Percentiles rank a stretch among this genome's conserved stretches.
Evolutionary conservation across 2,888 invertebrate species (phyloP).

Genomic region (Galerucella pusilla): DNA sequence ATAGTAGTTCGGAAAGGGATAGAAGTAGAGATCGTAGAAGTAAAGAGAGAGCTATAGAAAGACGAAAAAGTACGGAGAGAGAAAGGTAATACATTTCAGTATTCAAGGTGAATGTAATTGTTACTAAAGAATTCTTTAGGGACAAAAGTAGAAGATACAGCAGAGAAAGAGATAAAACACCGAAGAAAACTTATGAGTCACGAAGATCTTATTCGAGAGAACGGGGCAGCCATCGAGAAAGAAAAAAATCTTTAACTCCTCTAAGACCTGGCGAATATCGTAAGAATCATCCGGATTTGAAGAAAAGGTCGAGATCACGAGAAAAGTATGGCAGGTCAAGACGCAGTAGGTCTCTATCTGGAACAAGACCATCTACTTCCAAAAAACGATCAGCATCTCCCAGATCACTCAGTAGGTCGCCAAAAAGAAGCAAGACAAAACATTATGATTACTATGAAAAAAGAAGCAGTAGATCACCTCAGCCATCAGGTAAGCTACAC

Average conservation of each 20-base stretch:
- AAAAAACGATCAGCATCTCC: slow-evolving; percentile 4
- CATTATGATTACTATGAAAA: slow-evolving; percentile 8
- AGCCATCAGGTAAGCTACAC: neutral
- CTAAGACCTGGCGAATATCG: slow-evolving; percentile 46
- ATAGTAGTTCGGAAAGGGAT: slow-evolving; percentile 3
- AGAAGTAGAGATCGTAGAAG: slow-evolving; percentile 28
- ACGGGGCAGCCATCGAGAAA: slow-evolving; percentile 12
- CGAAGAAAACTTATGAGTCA: slow-evolving; percentile 5
- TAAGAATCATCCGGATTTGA: slow-evolving; percentile 45
- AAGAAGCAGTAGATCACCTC: slow-evolving; percentile 11
- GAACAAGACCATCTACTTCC: slow-evolving; percentile 5
- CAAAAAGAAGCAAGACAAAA: slow-evolving; percentile 2
- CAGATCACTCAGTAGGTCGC: neutral
- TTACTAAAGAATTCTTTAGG: neutral
- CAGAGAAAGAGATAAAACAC: slow-evolving; percentile 5
- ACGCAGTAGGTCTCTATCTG: slow-evolving; percentile 19
- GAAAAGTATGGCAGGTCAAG: slow-evolving; percentile 22
- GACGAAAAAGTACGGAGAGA: neutral
- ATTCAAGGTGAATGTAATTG: neutral
- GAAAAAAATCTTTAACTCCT: slow-evolving; percentile 39
- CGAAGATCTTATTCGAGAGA: slow-evolving; percentile 15
- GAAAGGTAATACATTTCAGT: neutral
- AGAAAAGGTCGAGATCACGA: slow-evolving; percentile 9
- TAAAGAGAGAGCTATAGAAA: slow-evolving; percentile 5
- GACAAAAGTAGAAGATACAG: neutral